A percentile compares a stretch with the other conserved stretches of the same genome.
phyloP scores from a whole-genome alignment of 2,113 vertebrate genomes.

The pig (Sus scrofa) region DNA sequence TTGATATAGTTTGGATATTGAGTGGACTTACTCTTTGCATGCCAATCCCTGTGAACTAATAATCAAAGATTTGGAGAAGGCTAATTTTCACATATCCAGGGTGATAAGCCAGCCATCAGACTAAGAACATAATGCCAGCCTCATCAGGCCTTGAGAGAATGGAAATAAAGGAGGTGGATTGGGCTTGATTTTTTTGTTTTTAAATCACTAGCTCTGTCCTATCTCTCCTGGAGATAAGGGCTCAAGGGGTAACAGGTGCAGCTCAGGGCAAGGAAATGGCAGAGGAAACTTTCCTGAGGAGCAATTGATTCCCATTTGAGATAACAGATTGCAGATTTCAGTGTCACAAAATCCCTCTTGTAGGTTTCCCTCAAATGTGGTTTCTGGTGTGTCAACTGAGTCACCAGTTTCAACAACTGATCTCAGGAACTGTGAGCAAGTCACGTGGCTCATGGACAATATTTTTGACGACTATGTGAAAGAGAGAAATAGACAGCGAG shows the following conservation, averaged over 20 bases:
- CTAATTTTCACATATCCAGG: not conserved
- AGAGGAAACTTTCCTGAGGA: not conserved
- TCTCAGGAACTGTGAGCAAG: not conserved
- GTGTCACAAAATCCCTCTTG: not conserved
- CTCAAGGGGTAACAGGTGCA: too few species aligned
- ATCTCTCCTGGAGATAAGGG: not conserved
- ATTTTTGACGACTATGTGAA: not conserved
- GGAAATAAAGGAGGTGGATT: not conserved
- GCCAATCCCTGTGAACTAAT: not conserved
- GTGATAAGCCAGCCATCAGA: not conserved
- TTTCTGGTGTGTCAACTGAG: not conserved
- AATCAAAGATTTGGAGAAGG: fast-evolving
- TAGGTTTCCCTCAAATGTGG: fast-evolving
- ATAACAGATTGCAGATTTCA: not conserved
- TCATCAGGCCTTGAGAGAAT: not conserved
- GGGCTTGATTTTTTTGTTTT: too few species aligned
- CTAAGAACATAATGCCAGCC: not conserved
- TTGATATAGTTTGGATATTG: not conserved
- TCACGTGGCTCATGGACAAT: fast-evolving
- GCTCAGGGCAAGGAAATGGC: not conserved
- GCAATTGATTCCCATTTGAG: too few species aligned
- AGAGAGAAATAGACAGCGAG: not conserved
- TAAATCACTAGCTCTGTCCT: not conserved
- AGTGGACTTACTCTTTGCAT: not conserved
- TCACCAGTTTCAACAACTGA: not conserved